These are phyloP conservation scores for Carassius gibelio DNA, from an alignment of 2,113 vertebrate species.

Conservation along the genomic window DNA sequence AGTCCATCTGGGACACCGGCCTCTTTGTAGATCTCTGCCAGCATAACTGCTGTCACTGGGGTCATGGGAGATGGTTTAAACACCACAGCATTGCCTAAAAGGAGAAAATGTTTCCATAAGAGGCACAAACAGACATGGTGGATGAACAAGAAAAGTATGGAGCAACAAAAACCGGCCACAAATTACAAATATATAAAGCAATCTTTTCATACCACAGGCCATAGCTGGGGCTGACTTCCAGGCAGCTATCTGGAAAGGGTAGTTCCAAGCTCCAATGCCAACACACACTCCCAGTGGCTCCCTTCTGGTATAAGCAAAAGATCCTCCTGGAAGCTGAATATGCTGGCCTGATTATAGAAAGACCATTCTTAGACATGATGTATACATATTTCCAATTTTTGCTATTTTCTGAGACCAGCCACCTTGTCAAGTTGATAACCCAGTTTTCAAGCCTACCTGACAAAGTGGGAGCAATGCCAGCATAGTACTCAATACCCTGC, in stretches of 20 bases:
- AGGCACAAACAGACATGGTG: neutral
- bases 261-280: conserved; percentile 97
- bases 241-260: conserved; percentile 86
- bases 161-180: neutral
- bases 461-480: conserved; percentile 86
- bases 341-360: conserved; percentile 83
- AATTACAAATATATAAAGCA: neutral
- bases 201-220: conserved; percentile 84
- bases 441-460: conserved; percentile 75
- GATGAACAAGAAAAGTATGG: neutral
- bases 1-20: conserved; percentile 88
- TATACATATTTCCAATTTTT: neutral
- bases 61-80: conserved; percentile 95
- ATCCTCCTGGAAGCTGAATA: conserved; percentile 86
- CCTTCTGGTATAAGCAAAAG: conserved; percentile 90
- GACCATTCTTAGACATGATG: neutral
- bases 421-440: neutral
- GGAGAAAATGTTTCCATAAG: neutral
- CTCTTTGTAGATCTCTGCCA: conserved; percentile 92
- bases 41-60: conserved; percentile 81
- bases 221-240: conserved; percentile 92
- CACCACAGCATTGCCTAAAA: conserved; percentile 91
- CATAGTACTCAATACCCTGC: conserved; percentile 90
- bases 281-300: conserved; percentile 93
- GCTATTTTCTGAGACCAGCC: neutral